phyloP scores from a whole-genome alignment of 2,888 invertebrate genomes.

The Taenaris catops region DNA sequence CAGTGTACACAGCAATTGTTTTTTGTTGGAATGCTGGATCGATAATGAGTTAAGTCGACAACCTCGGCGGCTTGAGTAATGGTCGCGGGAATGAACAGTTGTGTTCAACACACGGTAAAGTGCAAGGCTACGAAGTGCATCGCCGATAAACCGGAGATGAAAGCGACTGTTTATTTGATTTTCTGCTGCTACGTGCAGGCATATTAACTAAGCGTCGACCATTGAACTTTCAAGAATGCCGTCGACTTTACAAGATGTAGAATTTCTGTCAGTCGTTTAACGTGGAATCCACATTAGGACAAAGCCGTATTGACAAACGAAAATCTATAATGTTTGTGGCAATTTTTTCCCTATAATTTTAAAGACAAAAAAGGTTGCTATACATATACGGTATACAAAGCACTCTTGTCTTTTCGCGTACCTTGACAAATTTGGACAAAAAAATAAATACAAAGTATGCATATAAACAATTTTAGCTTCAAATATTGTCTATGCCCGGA shows the following conservation, averaged over 20 bases:
- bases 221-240: slow-evolving; percentile 39
- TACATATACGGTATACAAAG: no score
- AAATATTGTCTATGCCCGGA: no score
- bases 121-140: slow-evolving; percentile 70
- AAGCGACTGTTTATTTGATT: slow-evolving; percentile 73
- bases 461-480: no score
- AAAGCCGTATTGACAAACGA: no score
- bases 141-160: slow-evolving; percentile 70
- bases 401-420: no score
- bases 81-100: slow-evolving; percentile 46
- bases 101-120: slow-evolving; percentile 47
- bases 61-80: slow-evolving; percentile 52
- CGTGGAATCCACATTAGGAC: not conserved
- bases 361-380: no score
- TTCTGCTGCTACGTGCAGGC: slow-evolving; percentile 52
- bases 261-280: slow-evolving; percentile 9
- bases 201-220: slow-evolving; percentile 56
- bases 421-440: no score
- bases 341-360: no score
- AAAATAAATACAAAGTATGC: no score
- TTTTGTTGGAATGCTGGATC: slow-evolving; percentile 37
- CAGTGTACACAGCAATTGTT: slow-evolving; percentile 13
- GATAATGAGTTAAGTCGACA: slow-evolving; percentile 49
- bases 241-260: slow-evolving; percentile 15
- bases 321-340: no score